A percentile compares a stretch with the other conserved stretches of the same genome.
phyloP scores from a whole-genome alignment of 1,140 invertebrate genomes.

The Venturia canescens region DNA sequence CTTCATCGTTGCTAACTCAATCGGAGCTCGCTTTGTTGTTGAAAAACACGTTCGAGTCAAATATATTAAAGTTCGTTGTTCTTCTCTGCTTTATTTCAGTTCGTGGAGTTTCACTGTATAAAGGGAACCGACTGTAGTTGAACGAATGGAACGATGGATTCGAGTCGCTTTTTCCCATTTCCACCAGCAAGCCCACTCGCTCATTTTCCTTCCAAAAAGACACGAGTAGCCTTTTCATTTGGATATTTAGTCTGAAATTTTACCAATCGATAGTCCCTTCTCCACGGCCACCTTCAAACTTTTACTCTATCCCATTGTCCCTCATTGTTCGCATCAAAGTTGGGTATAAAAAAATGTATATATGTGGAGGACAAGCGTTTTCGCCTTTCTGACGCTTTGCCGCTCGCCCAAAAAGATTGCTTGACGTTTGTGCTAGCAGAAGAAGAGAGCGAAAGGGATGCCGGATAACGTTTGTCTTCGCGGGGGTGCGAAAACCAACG shows the following conservation, averaged over 20 bases:
- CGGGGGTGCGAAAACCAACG: slow-evolving; percentile 21
- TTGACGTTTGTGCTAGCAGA: background rate
- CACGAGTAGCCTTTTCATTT: background rate
- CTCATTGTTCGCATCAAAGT: background rate
- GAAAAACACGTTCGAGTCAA: too few relatives aligned
- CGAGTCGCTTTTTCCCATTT: too few relatives aligned
- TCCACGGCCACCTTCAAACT: background rate
- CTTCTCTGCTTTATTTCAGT: too few relatives aligned
- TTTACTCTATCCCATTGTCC: background rate
- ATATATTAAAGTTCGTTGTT: too few relatives aligned
- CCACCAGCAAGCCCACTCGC: too few relatives aligned
- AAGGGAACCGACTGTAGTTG: too few relatives aligned
- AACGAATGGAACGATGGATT: too few relatives aligned
- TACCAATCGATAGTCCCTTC: background rate
- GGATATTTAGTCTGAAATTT: background rate
- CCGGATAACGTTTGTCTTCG: slow-evolving; percentile 34
- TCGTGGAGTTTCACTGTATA: too few relatives aligned
- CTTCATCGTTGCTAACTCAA: too few relatives aligned
- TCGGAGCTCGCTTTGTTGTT: too few relatives aligned
- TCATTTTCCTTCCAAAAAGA: too few relatives aligned
- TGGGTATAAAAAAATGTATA: background rate
- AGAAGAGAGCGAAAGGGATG: background rate
- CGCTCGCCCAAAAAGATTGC: background rate
- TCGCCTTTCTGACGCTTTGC: slow-evolving; percentile 4
- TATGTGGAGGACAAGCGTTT: background rate